phyloP scores from a whole-genome alignment of 2,113 vertebrate species.

The Conger conger region DNA sequence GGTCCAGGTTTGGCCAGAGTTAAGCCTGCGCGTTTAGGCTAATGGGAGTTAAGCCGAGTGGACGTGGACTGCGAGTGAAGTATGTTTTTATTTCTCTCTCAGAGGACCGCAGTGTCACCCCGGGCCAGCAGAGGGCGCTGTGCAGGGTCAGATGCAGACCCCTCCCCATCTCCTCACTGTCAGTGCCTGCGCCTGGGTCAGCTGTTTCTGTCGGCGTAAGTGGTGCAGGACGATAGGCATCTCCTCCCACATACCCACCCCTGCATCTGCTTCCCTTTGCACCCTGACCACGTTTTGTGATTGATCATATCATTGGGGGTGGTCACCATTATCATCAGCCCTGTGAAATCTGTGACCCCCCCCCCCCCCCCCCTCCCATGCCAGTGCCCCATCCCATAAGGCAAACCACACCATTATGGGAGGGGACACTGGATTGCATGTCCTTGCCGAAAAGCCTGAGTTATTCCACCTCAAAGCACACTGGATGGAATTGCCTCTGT shows the following conservation, averaged over 20 bases:
- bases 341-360: neutral
- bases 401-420: neutral
- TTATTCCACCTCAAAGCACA: neutral
- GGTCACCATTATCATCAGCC: neutral
- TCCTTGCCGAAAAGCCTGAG: no score
- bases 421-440: neutral
- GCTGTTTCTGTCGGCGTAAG: constrained; percentile 58
- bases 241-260: neutral
- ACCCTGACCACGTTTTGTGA: constrained; percentile 17
- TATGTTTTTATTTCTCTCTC: constrained; percentile 20
- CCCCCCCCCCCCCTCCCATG: neutral
- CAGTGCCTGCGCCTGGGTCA: constrained; percentile 59
- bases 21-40: neutral
- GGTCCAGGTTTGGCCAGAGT: neutral
- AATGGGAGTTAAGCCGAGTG: neutral
- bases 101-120: constrained; percentile 39
- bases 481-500: neutral
- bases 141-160: constrained; percentile 50
- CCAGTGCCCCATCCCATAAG: neutral
- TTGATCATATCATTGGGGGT: constrained; percentile 26
- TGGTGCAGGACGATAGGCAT: constrained; percentile 35
- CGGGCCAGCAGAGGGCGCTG: constrained; percentile 36
- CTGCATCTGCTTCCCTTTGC: neutral
- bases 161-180: constrained; percentile 53
- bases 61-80: neutral